Conservation (phyloP, 2,888 invertebrate genomes). For the Thyatira batis region DNA sequence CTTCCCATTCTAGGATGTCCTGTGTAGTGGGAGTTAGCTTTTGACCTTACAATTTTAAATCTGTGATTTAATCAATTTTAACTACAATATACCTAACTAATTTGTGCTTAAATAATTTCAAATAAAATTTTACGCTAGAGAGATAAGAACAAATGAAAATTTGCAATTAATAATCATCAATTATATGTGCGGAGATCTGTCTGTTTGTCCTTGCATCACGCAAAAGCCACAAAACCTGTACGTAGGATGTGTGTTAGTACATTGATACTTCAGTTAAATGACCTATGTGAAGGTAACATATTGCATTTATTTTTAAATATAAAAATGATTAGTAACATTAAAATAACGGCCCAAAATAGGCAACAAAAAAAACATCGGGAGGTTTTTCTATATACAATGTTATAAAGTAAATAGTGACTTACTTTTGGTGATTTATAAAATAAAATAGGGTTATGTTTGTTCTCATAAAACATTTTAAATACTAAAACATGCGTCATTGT, state of each 20-base stretch:
- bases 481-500: neutral
- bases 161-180: constrained; percentile 7
- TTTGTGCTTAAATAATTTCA: too few relatives aligned
- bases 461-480: neutral
- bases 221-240: constrained; percentile 14
- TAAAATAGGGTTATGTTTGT: neutral
- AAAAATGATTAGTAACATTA: neutral
- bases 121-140: neutral
- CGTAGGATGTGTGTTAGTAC: constrained; percentile 1
- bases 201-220: constrained; percentile 34
- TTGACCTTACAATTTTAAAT: neutral
- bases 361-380: neutral
- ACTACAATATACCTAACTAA: too few relatives aligned
- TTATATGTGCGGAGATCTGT: constrained; percentile 15
- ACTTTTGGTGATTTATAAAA: neutral
- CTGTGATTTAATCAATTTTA: too few relatives aligned
- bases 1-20: neutral
- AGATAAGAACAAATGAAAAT: constrained; percentile 2
- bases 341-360: too few relatives aligned
- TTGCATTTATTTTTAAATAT: neutral
- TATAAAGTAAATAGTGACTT: neutral
- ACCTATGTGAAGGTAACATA: constrained; percentile 7
- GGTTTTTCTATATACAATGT: neutral
- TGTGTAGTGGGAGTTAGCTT: neutral
- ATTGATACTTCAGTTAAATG: neutral